phyloP scores from a whole-genome alignment of 2,797 vertebrate species.

The Danio tinwini region DNA sequence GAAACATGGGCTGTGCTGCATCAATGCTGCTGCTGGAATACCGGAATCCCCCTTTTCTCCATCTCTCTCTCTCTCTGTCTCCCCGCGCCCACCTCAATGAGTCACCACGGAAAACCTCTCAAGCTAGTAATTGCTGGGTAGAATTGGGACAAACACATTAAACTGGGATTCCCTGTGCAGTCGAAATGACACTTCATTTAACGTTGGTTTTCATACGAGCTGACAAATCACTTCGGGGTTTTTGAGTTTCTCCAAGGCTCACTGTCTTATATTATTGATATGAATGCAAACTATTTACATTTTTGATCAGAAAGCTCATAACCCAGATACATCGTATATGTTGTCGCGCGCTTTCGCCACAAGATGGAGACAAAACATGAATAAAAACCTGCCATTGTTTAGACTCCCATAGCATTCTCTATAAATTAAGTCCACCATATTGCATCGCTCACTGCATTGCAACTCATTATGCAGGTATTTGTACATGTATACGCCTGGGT shows the following conservation, averaged over 20 bases:
- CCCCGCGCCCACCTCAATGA: conserved; percentile 51
- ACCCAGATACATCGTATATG: neutral
- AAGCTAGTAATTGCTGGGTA: conserved; percentile 38
- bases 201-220: neutral
- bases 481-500: neutral
- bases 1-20: conserved; percentile 45
- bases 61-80: conserved; percentile 14
- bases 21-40: conserved; percentile 52
- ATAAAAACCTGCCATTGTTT: neutral
- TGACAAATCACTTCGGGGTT: neutral
- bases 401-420: neutral
- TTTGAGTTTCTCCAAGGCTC: neutral
- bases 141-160: conserved; percentile 45
- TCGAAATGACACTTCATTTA: neutral
- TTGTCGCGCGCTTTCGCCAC: neutral
- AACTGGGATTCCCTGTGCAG: conserved; percentile 44
- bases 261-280: neutral
- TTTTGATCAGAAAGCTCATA: neutral
- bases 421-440: conserved; percentile 1
- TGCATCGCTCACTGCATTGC: conserved; percentile 24
- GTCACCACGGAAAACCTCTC: conserved; percentile 57
- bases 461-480: neutral
- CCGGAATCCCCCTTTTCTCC: conserved; percentile 16
- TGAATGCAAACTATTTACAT: neutral
- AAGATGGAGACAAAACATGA: conserved; percentile 40